Evolutionary conservation across 2,888 invertebrate genomes (phyloP).

Genomic region (Itoplectis maculator): DNA sequence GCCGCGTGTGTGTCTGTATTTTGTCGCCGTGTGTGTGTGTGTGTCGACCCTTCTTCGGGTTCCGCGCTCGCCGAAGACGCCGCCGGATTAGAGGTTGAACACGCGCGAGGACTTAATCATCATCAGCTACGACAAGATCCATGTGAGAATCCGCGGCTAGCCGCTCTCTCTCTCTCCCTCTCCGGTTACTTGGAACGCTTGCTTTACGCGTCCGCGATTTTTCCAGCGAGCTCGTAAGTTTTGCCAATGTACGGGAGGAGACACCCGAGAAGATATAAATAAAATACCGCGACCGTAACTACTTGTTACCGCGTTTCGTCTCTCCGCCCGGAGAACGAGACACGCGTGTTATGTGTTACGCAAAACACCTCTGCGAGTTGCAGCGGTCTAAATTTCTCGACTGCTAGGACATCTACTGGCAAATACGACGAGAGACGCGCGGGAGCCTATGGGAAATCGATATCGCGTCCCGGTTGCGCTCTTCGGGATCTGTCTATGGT

Average conservation of each 20-base stretch:
- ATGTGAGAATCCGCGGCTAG: not conserved
- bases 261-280: not conserved
- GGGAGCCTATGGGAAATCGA: too few species aligned
- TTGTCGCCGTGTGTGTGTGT: not conserved
- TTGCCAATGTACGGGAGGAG: not conserved
- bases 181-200: not conserved
- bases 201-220: not conserved
- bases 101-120: constrained; percentile 67
- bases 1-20: too few species aligned
- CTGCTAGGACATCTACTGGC: not conserved
- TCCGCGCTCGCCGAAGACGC: constrained; percentile 31
- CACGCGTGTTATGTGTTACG: not conserved
- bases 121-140: constrained; percentile 19
- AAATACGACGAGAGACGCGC: not conserved
- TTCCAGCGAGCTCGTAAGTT: not conserved
- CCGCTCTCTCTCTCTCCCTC: too few species aligned
- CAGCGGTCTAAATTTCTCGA: not conserved
- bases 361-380: not conserved
- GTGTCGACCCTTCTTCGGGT: constrained; percentile 39
- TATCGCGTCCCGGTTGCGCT: not conserved
- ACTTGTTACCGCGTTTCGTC: not conserved
- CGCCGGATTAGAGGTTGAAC: constrained; percentile 70
- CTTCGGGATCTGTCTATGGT: not conserved
- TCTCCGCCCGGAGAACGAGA: not conserved
- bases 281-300: not conserved